Conservation (phyloP, 2,797 vertebrate species). For the Aphelocoma californica region DNA sequence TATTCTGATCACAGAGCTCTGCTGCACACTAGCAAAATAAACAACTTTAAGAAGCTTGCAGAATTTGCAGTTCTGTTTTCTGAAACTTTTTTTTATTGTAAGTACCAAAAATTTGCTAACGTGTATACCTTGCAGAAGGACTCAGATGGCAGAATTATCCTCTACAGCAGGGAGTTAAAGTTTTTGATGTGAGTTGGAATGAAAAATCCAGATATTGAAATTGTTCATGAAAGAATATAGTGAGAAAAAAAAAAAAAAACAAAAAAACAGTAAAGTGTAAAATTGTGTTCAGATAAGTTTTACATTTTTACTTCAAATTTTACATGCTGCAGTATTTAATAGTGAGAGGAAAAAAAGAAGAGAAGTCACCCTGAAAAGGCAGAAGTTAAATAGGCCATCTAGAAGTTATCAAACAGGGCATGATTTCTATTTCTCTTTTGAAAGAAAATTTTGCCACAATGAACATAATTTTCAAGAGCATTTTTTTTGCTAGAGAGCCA, state of each 20-base stretch:
- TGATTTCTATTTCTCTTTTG: background rate
- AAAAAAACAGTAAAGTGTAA: background rate
- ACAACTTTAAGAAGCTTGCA: background rate
- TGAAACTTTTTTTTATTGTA: background rate
- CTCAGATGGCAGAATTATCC: background rate
- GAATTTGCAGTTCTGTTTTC: background rate
- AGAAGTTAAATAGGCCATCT: background rate
- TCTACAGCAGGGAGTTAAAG: background rate
- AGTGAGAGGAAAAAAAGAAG: no score
- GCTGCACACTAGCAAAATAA: background rate
- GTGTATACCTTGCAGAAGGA: background rate
- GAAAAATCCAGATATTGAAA: background rate
- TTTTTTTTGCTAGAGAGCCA: background rate
- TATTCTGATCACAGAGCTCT: background rate
- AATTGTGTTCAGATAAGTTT: background rate
- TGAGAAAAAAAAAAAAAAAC: background rate
- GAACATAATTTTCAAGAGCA: background rate
- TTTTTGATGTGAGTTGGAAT: background rate
- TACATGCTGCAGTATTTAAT: background rate
- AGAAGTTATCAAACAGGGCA: background rate
- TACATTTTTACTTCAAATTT: background rate
- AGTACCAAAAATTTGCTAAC: background rate
- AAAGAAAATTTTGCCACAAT: background rate
- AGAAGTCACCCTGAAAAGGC: background rate
- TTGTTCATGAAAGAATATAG: background rate